These are phyloP conservation scores for Neria commutata DNA, from an alignment of 2,888 invertebrate species.

Conservation along the genomic window DNA sequence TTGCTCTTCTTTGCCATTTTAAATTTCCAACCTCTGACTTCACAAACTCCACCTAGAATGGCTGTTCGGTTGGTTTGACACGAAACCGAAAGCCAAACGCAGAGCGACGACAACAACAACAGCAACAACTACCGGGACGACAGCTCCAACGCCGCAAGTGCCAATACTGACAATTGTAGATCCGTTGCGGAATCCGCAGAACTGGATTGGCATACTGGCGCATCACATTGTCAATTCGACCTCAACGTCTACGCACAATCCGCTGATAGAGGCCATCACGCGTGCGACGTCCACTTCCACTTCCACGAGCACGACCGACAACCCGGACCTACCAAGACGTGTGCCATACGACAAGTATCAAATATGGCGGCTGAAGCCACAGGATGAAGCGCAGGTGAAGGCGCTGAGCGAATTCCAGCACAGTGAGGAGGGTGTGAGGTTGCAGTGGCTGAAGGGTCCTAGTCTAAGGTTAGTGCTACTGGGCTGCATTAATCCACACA, in stretches of 20 bases:
- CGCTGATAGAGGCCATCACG: conserved; percentile 44
- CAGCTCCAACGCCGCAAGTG: conserved; percentile 55
- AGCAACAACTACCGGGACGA: conserved; percentile 49
- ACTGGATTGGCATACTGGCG: conserved; percentile 60
- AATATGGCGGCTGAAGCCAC: conserved; percentile 63
- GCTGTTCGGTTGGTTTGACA: conserved; percentile 65
- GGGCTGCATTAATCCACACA: background rate
- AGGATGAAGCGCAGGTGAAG: conserved; percentile 60
- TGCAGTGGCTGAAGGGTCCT: conserved; percentile 69
- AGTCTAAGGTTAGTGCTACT: conserved; percentile 61
- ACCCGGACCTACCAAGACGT: conserved; percentile 41
- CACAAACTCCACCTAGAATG: conserved; percentile 51
- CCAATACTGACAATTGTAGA: conserved; percentile 59
- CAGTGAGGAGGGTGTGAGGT: conserved; percentile 63
- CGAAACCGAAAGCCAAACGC: conserved; percentile 42
- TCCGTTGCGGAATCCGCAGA: conserved; percentile 58
- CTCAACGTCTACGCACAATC: conserved; percentile 42
- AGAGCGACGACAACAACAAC: conserved; percentile 41
- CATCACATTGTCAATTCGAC: conserved; percentile 58
- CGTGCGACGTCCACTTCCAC: conserved; percentile 37
- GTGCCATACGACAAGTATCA: conserved; percentile 63
- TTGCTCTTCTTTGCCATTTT: conserved; percentile 11
- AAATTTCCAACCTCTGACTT: background rate
- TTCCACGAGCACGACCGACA: conserved; percentile 35
- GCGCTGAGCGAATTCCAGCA: conserved; percentile 61